phyloP scores from a whole-genome alignment of 2,888 invertebrate species.

The Bugulina stolonifera region DNA sequence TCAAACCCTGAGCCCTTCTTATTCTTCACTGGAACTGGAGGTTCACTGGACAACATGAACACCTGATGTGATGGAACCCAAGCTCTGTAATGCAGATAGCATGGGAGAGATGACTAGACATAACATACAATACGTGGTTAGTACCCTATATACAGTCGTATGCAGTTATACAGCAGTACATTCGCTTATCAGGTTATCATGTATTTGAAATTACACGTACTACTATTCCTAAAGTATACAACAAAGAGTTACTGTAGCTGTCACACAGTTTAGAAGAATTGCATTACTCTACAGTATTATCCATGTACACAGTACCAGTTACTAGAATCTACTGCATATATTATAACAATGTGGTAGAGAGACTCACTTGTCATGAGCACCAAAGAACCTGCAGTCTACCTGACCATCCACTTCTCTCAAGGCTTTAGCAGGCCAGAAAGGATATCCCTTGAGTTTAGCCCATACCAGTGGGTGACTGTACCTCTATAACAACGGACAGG shows the following conservation, averaged over 20 bases:
- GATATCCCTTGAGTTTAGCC: conserved; percentile 94
- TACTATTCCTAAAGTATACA: too few species aligned
- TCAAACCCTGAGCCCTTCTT: conserved; percentile 60
- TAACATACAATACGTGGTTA: too few species aligned
- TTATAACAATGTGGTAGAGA: neutral
- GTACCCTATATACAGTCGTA: too few species aligned
- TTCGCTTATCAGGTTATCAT: too few species aligned
- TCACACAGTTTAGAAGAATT: too few species aligned
- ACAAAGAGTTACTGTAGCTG: too few species aligned
- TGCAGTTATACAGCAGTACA: too few species aligned
- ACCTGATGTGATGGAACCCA: conserved; percentile 81
- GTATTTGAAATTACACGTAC: too few species aligned
- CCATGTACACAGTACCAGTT: too few species aligned
- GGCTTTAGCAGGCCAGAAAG: conserved; percentile 90
- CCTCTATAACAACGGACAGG: conserved; percentile 54
- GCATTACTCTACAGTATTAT: too few species aligned
- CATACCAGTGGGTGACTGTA: conserved; percentile 85
- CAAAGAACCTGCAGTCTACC: conserved; percentile 89
- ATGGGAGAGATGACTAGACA: too few species aligned
- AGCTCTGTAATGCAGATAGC: conserved; percentile 58
- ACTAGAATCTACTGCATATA: too few species aligned
- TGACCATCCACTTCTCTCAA: conserved; percentile 45
- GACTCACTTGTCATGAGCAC: conserved; percentile 71
- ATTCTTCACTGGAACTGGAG: conserved; percentile 58
- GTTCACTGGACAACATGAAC: conserved; percentile 70